Evolutionary conservation across 2,797 vertebrate genomes (phyloP).

Genomic region (Knipowitschia caucasica): DNA sequence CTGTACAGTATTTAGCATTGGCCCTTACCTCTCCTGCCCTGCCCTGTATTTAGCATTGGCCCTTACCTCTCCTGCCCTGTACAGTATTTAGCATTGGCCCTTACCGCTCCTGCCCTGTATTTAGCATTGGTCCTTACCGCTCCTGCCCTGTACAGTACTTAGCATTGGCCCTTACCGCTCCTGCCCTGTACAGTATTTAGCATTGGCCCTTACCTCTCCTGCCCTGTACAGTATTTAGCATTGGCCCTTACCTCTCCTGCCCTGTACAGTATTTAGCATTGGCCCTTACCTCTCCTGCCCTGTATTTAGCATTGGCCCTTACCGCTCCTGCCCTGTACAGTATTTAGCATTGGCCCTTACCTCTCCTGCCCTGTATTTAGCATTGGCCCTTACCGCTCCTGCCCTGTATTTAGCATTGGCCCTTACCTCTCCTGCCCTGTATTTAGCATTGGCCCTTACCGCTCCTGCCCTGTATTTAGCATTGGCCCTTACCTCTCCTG

Average conservation of each 20-base stretch:
- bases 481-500: slow-evolving; percentile 89
- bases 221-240: too few relatives aligned
- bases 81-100: too few relatives aligned
- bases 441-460: too few relatives aligned
- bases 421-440: slow-evolving; percentile 89
- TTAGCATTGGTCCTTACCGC: too few relatives aligned
- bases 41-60: too few relatives aligned
- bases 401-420: too few relatives aligned
- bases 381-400: slow-evolving; percentile 88
- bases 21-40: slow-evolving; percentile 89
- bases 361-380: slow-evolving; percentile 93
- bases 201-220: slow-evolving; percentile 88
- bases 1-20: too few relatives aligned
- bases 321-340: slow-evolving; percentile 95
- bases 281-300: slow-evolving; percentile 90
- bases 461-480: slow-evolving; percentile 93
- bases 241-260: slow-evolving; percentile 88
- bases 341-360: too few relatives aligned
- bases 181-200: too few relatives aligned
- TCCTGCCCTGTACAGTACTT: slow-evolving; percentile 96
- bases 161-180: slow-evolving; percentile 87
- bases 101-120: slow-evolving; percentile 92
- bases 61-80: slow-evolving; percentile 89
- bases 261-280: too few relatives aligned
- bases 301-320: too few relatives aligned